Percentiles rank a stretch among this genome's conserved stretches.
Conservation (phyloP, 2,797 vertebrate species). For the Borostomias antarcticus region DNA sequence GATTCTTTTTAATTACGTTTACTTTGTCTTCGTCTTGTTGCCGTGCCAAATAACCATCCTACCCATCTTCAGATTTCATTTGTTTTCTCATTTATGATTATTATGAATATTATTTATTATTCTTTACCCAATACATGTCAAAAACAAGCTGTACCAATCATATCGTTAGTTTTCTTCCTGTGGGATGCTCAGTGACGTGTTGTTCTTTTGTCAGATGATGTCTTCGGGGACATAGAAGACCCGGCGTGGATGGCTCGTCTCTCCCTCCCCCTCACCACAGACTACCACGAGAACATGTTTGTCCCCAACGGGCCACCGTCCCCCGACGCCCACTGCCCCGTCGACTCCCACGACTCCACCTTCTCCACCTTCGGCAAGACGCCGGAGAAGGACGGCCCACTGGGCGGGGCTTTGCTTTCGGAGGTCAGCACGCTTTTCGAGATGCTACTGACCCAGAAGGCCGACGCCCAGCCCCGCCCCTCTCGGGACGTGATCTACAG, state of each 20-base stretch:
- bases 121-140: too few relatives aligned
- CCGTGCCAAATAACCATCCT: not conserved
- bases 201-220: slow-evolving; percentile 68
- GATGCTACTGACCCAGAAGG: slow-evolving; percentile 89
- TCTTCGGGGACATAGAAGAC: slow-evolving; percentile 72
- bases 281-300: slow-evolving; percentile 92
- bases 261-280: slow-evolving; percentile 82
- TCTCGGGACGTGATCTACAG: slow-evolving; percentile 83
- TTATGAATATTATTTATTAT: too few relatives aligned
- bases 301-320: slow-evolving; percentile 69
- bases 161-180: not conserved
- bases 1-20: not conserved
- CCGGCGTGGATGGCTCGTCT: slow-evolving; percentile 88
- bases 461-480: slow-evolving; percentile 73
- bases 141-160: too few relatives aligned
- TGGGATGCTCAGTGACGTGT: too few relatives aligned
- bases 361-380: slow-evolving; percentile 94
- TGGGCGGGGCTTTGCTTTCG: slow-evolving; percentile 86
- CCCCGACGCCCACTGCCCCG: slow-evolving; percentile 56
- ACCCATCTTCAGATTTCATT: not conserved
- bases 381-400: slow-evolving; percentile 66
- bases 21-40: not conserved
- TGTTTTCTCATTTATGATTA: not conserved
- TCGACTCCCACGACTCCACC: slow-evolving; percentile 63
- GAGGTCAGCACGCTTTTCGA: slow-evolving; percentile 95